Evolutionary conservation across 2,797 vertebrate genomes (phyloP), one percentile per base, ranked within the genome.

Genomic region (Enoplosus armatus): DNA sequence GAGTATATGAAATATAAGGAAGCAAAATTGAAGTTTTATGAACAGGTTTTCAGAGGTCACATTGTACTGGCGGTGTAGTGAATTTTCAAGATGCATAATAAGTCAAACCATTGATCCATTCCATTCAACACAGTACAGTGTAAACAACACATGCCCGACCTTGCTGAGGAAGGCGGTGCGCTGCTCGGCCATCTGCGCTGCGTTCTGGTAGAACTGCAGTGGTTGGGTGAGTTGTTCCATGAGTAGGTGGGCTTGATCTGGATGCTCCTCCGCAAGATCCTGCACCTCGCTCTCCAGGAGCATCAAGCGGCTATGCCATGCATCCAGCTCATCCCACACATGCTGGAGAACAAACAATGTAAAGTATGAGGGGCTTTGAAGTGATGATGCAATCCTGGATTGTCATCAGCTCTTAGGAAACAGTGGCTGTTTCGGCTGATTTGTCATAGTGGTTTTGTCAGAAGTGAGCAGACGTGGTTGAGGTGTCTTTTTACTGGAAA

Each of bases 281-380:
- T 98, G 97, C 67, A 97, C 96, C 80, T 99, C 97, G 0, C 93
- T 95, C 78, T 99, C 98, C 82, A 99, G 92, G 10, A 96, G 93
- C 45, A 95, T 96, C 71, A 99, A 87, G 75, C 94, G 96, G 83
- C 96, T 93, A 89, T 96, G 98, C 97, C 97, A 98, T 0, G 89
- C 76, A 18, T 99, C 98, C 55, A 99, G 80, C 92, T 97, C 94
- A 62, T 98, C 97, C 98, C 98, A 99, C 48, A 97, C 94, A 75
- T 85, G 88, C 98, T 99, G 93, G 3, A 69, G 20, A 65, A 39
- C 53, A 72, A n/a, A 12, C 8, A 27, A 8, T 15, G 4, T 1
- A 15, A 55, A 18, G 11, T 10, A 39, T 20, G 20, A 2, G 24
- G 4, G 8, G 27, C n/a, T 54, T 3, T 31, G 4, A 37, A 48